Evolutionary conservation across 2,797 vertebrate species (phyloP).

Genomic region (Poeciliopsis paucimaculata): DNA sequence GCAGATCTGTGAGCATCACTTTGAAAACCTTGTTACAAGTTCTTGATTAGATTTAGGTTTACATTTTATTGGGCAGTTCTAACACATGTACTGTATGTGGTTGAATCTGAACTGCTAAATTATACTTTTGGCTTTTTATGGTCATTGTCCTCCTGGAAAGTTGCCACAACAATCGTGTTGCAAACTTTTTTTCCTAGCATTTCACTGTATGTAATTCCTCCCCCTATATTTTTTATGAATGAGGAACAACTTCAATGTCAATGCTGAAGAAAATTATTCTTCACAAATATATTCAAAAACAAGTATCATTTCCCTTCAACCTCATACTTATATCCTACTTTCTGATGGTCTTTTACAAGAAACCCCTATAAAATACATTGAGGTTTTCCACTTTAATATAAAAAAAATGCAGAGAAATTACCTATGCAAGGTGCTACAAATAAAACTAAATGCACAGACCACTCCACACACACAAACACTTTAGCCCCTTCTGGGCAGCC

Average conservation of each 20-base stretch:
- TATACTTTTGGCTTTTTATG: not conserved
- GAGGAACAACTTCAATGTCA: not conserved
- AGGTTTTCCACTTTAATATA: not conserved
- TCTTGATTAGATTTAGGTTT: not conserved
- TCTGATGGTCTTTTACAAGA: not conserved
- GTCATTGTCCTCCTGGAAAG: not conserved
- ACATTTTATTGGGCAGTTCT: not conserved
- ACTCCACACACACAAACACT: not conserved
- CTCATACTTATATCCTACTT: not conserved
- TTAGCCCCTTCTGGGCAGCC: conserved; percentile 25
- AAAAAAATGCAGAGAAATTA: not conserved
- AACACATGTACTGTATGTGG: not conserved
- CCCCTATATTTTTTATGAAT: not conserved
- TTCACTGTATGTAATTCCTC: not conserved
- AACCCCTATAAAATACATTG: not conserved
- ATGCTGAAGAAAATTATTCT: not conserved
- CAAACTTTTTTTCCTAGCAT: not conserved
- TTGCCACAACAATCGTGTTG: not conserved
- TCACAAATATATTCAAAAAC: not conserved
- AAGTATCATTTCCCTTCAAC: not conserved
- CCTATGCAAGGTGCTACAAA: not conserved
- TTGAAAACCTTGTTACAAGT: not conserved
- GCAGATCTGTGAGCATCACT: too few species aligned
- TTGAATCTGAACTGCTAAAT: not conserved
- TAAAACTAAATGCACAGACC: not conserved